Conservation (phyloP, 2,113 vertebrate genomes). For the Peromyscus polionotus region DNA sequence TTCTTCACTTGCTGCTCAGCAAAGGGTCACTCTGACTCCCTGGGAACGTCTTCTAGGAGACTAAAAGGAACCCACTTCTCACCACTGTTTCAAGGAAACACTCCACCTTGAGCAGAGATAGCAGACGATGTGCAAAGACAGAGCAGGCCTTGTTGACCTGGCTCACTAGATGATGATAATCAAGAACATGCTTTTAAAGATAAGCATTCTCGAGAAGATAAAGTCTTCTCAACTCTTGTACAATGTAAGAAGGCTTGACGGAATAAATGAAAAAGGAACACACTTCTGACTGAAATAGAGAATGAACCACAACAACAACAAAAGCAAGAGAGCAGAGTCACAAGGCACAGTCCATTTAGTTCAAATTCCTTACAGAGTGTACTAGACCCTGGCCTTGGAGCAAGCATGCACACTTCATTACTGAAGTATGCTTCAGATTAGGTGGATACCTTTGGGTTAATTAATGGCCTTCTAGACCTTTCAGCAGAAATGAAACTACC, state of each 20-base stretch:
- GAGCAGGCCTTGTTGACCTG: background rate
- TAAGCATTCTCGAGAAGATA: background rate
- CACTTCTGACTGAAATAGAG: background rate
- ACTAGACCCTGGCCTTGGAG: background rate
- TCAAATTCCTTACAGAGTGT: background rate
- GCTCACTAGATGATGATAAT: background rate
- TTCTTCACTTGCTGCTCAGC: background rate
- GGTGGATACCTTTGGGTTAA: background rate
- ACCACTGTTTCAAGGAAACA: background rate
- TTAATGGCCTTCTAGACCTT: background rate
- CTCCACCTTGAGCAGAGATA: background rate
- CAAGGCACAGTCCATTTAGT: background rate
- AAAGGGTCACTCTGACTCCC: background rate
- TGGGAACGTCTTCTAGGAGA: background rate
- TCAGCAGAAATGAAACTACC: background rate
- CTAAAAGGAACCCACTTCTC: background rate
- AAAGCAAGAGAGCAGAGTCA: background rate
- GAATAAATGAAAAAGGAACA: slow-evolving; percentile 19
- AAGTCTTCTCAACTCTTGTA: background rate
- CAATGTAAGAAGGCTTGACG: background rate
- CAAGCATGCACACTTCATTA: background rate
- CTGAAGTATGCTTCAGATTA: background rate
- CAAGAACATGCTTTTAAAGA: slow-evolving; percentile 4
- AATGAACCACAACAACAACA: background rate
- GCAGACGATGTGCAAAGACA: background rate